Base-by-base conservation (phyloP, 1,140 invertebrate genomes). In the Drosophila triauraria region DNA sequence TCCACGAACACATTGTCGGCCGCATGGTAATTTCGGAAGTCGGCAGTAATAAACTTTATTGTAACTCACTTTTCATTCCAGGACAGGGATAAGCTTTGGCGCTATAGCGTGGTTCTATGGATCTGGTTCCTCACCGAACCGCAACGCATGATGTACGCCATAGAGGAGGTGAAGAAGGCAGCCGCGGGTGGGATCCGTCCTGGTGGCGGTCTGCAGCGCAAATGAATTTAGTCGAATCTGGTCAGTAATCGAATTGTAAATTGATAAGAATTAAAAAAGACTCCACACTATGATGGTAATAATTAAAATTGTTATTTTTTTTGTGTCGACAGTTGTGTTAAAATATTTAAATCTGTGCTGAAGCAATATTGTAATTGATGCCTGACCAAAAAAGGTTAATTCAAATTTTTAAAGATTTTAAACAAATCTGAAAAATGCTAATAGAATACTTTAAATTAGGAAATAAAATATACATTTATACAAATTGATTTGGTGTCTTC, bases 81-180 rank as follows among this genome's bases (percentile, higher is more conserved):
- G 91, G 71, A 92, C 30, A 59, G 74, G 46, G 88, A 93, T 20
- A 82, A 76, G 32, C 68, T 92, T 7, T 88, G 76, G 76, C 80
- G 88, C 3, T 82, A 90, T 27, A 83, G 64, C 51, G 47, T 83
- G 27, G 42, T 85, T 7, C 53, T 93, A 4, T 93, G 91, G 91
- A 91, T 92, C 25, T 93, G 91, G 91, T 93, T 93, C 46, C 65
- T 92, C 5, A 92, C 82, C 7, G 85, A 92, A n/a, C 91, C 91
- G 1, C 75, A 85, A 7, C 86, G 92, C 32, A 56, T 93, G 56
- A 32, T 84, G 15, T 62, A 79, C 38, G 92, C 92, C 17, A 86
- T 93, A 40, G 86, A 91, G 25, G 92, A 92, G 59, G 79, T 86
- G 0, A 91, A 92, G 44, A 92, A 91, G 58, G 77, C 72, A 35